Conservation (phyloP, 2,113 vertebrate genomes). For the Progne subis region DNA sequence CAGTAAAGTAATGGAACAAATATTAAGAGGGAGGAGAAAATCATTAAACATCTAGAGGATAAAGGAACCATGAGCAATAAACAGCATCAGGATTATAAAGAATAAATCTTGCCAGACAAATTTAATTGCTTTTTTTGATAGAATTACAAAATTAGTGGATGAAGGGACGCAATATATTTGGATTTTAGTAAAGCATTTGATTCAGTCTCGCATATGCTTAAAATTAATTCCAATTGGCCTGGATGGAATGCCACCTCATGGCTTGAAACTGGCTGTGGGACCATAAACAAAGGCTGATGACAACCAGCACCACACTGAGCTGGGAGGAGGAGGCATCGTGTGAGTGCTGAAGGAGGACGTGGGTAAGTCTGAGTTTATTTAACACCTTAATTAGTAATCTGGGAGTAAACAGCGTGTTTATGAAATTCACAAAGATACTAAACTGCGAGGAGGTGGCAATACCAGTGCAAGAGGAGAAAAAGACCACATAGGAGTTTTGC, state of each 20-base stretch:
- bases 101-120: conserved; percentile 64
- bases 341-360: neutral
- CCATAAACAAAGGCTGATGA: conserved; percentile 60
- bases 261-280: conserved; percentile 31
- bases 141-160: conserved; percentile 60
- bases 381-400: conserved; percentile 61
- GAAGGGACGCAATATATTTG: conserved; percentile 52
- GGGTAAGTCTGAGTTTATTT: conserved; percentile 37
- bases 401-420: neutral
- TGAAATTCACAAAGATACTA: conserved; percentile 40
- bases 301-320: conserved; percentile 22
- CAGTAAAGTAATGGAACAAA: conserved; percentile 64
- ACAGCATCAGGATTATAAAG: conserved; percentile 61
- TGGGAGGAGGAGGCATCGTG: neutral
- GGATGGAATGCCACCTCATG: conserved; percentile 23
- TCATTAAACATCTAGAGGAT: conserved; percentile 63
- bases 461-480: neutral
- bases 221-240: conserved; percentile 54
- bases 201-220: conserved; percentile 22
- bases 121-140: conserved; percentile 68
- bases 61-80: conserved; percentile 60
- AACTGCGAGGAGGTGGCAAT: conserved; percentile 30
- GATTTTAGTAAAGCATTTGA: conserved; percentile 55
- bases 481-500: neutral
- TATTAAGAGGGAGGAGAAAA: conserved; percentile 68